Conservation (phyloP, 2,888 invertebrate species). For the Drosophila pegasa region DNA sequence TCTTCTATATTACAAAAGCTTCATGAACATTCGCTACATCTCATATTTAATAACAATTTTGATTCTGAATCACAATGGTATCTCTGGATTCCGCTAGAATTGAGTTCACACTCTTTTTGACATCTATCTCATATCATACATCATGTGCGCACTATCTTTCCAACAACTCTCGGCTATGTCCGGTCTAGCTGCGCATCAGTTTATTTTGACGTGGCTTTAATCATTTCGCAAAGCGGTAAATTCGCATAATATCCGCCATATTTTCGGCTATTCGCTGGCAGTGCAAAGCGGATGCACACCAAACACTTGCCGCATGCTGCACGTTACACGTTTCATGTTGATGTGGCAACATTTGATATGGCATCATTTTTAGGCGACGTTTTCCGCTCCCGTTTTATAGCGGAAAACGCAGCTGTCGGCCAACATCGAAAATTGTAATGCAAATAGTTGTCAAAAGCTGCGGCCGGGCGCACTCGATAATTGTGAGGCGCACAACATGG, state of each 20-base stretch:
- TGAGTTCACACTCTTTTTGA: not conserved
- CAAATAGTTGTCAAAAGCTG: slow-evolving; percentile 36
- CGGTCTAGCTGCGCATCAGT: not conserved
- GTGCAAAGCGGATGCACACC: slow-evolving; percentile 2
- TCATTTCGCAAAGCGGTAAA: not conserved
- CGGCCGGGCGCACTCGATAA: slow-evolving; percentile 30
- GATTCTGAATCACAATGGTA: not conserved
- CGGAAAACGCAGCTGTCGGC: slow-evolving; percentile 27
- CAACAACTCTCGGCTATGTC: not conserved
- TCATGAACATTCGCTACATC: not conserved
- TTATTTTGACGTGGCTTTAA: slow-evolving; percentile 3
- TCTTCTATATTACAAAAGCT: not conserved
- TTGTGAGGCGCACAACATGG: slow-evolving; percentile 23
- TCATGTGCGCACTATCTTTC: not conserved
- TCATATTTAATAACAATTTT: not conserved
- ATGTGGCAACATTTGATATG: slow-evolving; percentile 31
- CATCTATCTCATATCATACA: not conserved
- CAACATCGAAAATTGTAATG: slow-evolving; percentile 26
- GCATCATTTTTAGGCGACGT: slow-evolving; percentile 4
- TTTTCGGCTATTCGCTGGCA: slow-evolving; percentile 8
- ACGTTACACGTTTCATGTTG: slow-evolving; percentile 16
- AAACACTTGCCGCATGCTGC: slow-evolving; percentile 12
- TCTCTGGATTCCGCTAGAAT: not conserved
- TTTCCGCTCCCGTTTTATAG: slow-evolving; percentile 19
- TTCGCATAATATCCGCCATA: slow-evolving; percentile 6